These are phyloP conservation scores for Cryptoleucopteryx plumbea DNA, from an alignment of 2,113 vertebrate species.

Conservation along the genomic window DNA sequence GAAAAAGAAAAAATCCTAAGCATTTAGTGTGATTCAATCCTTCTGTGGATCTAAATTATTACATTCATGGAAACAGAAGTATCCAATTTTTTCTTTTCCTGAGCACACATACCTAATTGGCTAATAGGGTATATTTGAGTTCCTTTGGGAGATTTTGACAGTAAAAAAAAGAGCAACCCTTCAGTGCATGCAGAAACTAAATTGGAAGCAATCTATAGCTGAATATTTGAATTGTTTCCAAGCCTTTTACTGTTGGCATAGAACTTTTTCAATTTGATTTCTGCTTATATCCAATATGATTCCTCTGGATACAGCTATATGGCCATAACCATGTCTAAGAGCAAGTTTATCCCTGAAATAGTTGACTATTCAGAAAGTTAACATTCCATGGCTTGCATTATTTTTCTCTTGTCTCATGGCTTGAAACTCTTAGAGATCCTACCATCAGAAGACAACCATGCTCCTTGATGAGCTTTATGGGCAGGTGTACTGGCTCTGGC, in stretches of 20 bases:
- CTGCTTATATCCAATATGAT: neutral
- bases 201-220: constrained; percentile 3
- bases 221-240: constrained; percentile 31
- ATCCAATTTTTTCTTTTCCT: constrained; percentile 1
- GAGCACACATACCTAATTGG: neutral
- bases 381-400: neutral
- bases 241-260: neutral
- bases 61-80: neutral
- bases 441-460: neutral
- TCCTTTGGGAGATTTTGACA: neutral
- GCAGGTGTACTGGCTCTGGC: neutral
- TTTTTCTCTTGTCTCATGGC: neutral
- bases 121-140: neutral
- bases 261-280: neutral
- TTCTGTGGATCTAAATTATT: neutral
- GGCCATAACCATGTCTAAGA: neutral
- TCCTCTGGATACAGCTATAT: neutral
- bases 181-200: neutral
- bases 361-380: neutral
- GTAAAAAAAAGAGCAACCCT: neutral
- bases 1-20: neutral
- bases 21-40: neutral
- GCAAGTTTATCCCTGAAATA: neutral
- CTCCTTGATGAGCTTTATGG: neutral
- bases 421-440: neutral